Evolutionary conservation across 2,888 invertebrate genomes (phyloP).

Genomic region (Arctia plantaginis): DNA sequence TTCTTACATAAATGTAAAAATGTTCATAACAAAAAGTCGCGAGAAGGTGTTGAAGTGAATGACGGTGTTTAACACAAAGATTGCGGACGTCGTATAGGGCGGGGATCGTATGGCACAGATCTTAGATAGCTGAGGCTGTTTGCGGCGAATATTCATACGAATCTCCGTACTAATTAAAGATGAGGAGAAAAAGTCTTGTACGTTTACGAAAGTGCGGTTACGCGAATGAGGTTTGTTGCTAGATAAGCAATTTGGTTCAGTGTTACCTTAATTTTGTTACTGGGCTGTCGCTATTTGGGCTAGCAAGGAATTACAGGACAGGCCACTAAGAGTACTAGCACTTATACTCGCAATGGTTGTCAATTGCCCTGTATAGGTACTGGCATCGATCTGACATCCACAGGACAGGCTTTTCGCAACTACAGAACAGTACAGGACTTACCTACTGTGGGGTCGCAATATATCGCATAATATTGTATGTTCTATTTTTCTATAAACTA

Average conservation of each 20-base stretch:
- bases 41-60: constrained; percentile 78
- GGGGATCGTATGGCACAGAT: constrained; percentile 44
- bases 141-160: constrained; percentile 29
- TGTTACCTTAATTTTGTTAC: background rate
- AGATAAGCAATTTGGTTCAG: background rate
- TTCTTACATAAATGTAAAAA: constrained; percentile 45
- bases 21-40: constrained; percentile 72
- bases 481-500: too few relatives aligned
- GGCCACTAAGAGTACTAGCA: background rate
- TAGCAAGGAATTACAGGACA: background rate
- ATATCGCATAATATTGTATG: too few relatives aligned
- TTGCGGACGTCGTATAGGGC: constrained; percentile 53
- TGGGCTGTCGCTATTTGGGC: background rate
- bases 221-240: background rate
- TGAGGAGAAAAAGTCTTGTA: constrained; percentile 15
- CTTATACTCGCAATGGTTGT: too few relatives aligned
- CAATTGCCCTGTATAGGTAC: background rate
- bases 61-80: constrained; percentile 56
- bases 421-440: too few relatives aligned
- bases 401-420: too few relatives aligned
- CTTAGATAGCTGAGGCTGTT: constrained; percentile 36
- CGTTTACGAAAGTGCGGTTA: constrained; percentile 5
- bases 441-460: too few relatives aligned
- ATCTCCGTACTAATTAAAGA: constrained; percentile 41
- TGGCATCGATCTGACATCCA: background rate